Conservation (phyloP, 2,888 invertebrate genomes). For the Eupeodes latifasciatus region DNA sequence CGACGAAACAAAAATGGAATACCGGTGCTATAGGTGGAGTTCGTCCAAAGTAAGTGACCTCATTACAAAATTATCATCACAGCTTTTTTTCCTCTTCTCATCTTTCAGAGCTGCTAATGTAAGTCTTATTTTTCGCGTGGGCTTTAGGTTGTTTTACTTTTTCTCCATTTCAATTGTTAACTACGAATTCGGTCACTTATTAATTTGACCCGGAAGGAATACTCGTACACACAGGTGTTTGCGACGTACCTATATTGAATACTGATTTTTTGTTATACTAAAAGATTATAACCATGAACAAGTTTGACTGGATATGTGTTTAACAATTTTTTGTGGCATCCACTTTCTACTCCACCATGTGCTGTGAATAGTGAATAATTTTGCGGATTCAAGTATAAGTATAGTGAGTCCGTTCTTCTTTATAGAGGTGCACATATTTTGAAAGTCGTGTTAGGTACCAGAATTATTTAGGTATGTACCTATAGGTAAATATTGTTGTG, state of each 20-base stretch:
- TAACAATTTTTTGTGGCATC: constrained; percentile 43
- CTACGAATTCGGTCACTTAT: constrained; percentile 20
- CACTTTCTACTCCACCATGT: constrained; percentile 62
- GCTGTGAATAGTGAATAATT: constrained; percentile 17
- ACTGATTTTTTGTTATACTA: constrained; percentile 24
- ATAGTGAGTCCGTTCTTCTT: not conserved
- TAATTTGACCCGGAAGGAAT: constrained; percentile 56
- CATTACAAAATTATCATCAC: constrained; percentile 79
- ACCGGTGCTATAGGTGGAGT: constrained; percentile 84
- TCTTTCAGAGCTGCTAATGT: constrained; percentile 23
- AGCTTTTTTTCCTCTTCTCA: constrained; percentile 45
- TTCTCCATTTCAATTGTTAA: not conserved
- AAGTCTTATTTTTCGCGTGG: constrained; percentile 32
- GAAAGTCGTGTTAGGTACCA: constrained; percentile 13
- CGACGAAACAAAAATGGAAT: constrained; percentile 82
- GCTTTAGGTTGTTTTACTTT: constrained; percentile 50
- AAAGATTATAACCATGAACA: constrained; percentile 30
- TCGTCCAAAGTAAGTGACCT: constrained; percentile 84
- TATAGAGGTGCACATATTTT: not conserved
- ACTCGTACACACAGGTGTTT: constrained; percentile 13
- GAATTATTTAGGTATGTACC: not conserved
- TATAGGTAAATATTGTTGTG: not conserved
- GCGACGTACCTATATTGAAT: constrained; percentile 35
- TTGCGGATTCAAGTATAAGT: constrained; percentile 8
- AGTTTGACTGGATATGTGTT: constrained; percentile 61